Conservation (phyloP, 2,888 invertebrate genomes). For the Polydrusus pterygomalis region DNA sequence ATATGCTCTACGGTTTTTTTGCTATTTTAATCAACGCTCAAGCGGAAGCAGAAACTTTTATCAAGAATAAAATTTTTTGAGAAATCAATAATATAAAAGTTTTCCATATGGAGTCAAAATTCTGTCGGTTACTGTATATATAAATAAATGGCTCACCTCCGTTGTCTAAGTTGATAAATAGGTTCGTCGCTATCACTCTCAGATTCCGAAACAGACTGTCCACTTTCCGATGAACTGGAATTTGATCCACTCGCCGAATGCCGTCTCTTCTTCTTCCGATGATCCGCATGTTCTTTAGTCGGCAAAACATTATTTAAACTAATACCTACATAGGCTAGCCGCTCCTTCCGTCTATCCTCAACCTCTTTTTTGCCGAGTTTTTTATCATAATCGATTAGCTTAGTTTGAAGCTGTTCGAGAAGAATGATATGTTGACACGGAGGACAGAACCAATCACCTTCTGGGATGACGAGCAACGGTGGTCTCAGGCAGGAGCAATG, state of each 20-base stretch:
- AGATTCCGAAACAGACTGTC: constrained; percentile 54
- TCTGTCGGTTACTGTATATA: too few relatives aligned
- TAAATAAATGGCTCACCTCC: constrained; percentile 68
- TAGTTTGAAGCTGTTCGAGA: constrained; percentile 83
- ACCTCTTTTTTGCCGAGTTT: constrained; percentile 80
- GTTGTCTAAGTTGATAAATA: constrained; percentile 88
- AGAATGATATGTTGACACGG: constrained; percentile 95
- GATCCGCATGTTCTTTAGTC: constrained; percentile 64
- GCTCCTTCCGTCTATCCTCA: constrained; percentile 76
- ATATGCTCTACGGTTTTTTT: too few relatives aligned
- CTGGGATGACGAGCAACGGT: constrained; percentile 93
- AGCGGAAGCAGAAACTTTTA: too few relatives aligned
- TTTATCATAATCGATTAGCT: constrained; percentile 85
- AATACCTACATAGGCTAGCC: constrained; percentile 84
- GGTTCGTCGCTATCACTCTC: constrained; percentile 79
- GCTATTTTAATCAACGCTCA: too few relatives aligned
- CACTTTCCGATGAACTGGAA: constrained; percentile 30
- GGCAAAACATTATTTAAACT: constrained; percentile 83
- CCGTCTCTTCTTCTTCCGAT: constrained; percentile 63
- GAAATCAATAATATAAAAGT: too few relatives aligned
- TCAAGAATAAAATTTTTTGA: too few relatives aligned
- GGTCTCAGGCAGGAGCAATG: constrained; percentile 97
- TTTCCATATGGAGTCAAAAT: too few relatives aligned
- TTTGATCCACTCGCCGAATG: constrained; percentile 58
- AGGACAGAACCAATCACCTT: constrained; percentile 99